Evolutionary conservation across 1,140 invertebrate species (phyloP).

Genomic region (Bombus sibiricus): DNA sequence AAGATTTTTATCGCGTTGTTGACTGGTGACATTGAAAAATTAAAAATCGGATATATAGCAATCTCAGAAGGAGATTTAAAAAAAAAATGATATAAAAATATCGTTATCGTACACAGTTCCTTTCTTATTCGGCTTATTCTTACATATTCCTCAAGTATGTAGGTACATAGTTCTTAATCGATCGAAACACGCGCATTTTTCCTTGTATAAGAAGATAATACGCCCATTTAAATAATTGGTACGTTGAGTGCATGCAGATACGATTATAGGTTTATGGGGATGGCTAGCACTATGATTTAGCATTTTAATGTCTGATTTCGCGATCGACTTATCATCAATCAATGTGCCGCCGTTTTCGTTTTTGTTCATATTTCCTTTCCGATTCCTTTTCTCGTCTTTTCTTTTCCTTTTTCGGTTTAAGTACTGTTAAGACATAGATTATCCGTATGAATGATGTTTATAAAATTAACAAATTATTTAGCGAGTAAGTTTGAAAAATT

Average conservation of each 20-base stretch:
- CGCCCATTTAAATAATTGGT: slow-evolving; percentile 1
- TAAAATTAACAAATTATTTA: slow-evolving; percentile 65
- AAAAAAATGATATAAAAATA: too few relatives aligned
- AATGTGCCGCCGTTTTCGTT: slow-evolving; percentile 32
- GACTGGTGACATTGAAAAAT: slow-evolving; percentile 6
- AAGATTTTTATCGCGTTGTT: slow-evolving; percentile 14
- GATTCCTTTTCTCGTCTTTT: neutral
- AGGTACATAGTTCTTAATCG: neutral
- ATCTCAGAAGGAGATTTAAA: neutral
- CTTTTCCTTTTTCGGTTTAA: slow-evolving; percentile 30
- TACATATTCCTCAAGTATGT: neutral
- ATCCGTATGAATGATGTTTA: slow-evolving; percentile 63
- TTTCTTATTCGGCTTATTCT: neutral
- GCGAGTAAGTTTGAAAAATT: slow-evolving; percentile 60
- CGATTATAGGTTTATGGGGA: slow-evolving; percentile 64
- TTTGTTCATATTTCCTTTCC: slow-evolving; percentile 43
- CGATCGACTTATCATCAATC: slow-evolving; percentile 8
- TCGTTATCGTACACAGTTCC: neutral
- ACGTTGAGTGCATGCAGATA: slow-evolving; percentile 19
- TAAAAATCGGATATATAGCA: neutral
- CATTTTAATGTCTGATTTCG: slow-evolving; percentile 25
- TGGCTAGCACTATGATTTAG: slow-evolving; percentile 47
- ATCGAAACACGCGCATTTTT: neutral
- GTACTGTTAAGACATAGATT: slow-evolving; percentile 61
- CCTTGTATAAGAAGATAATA: neutral